These are phyloP conservation scores for Xylota sylvarum DNA, from an alignment of 2,888 invertebrate species.

Conservation along the genomic window DNA sequence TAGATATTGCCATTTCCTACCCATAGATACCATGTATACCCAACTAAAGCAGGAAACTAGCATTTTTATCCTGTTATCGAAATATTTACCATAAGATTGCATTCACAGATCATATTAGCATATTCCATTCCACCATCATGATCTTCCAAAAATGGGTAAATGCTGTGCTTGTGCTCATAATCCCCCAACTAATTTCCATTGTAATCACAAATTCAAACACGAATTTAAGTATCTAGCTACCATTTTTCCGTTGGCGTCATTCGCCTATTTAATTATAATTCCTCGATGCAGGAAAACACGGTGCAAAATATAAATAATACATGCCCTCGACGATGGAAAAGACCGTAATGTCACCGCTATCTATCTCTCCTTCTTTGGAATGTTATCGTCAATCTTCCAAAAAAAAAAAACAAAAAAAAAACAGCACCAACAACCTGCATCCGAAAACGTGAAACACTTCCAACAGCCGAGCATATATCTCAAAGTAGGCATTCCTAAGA, in stretches of 20 bases:
- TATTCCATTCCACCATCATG: conserved; percentile 4
- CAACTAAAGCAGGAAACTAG: no score
- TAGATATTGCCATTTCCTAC: no score
- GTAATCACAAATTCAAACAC: conserved; percentile 60
- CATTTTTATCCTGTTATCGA: neutral
- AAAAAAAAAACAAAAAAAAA: conserved; percentile 7
- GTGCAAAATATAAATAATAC: conserved; percentile 69
- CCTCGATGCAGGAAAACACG: conserved; percentile 65
- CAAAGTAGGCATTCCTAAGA: conserved; percentile 51
- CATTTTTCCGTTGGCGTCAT: conserved; percentile 17
- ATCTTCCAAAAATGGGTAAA: conserved; percentile 2
- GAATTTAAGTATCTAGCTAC: conserved; percentile 37
- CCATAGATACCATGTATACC: no score
- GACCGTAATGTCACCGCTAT: conserved; percentile 70
- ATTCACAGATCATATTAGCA: conserved; percentile 6
- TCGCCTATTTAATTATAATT: conserved; percentile 71
- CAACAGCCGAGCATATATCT: conserved; percentile 17
- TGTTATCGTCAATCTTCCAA: conserved; percentile 53
- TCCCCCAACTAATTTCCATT: conserved; percentile 47
- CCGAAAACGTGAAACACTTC: conserved; percentile 64
- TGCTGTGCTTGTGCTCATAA: conserved; percentile 15
- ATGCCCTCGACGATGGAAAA: conserved; percentile 59
- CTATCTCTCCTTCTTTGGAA: conserved; percentile 58
- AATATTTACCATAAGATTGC: neutral
- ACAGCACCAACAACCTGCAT: conserved; percentile 36